Evolutionary conservation across 2,888 invertebrate species (phyloP).

Genomic region (Cactoblastis cactorum): DNA sequence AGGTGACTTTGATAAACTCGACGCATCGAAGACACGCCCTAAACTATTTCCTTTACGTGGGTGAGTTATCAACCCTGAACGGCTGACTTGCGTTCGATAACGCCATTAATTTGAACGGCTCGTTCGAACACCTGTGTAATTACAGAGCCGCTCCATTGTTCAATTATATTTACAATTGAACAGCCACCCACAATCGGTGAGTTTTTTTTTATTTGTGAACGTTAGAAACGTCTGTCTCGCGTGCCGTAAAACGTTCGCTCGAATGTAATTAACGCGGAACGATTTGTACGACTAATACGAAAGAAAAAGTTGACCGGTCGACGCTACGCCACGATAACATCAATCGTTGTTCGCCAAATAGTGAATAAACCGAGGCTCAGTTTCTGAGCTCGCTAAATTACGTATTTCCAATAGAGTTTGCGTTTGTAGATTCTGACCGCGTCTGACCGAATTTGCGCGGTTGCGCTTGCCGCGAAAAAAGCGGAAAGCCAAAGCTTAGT

Average conservation of each 20-base stretch:
- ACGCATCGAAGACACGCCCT: conserved; percentile 16
- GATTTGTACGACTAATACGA: conserved; percentile 47
- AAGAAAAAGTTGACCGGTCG: conserved; percentile 43
- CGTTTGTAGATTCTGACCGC: conserved; percentile 45
- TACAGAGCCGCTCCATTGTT: conserved; percentile 42
- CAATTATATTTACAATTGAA: conserved; percentile 54
- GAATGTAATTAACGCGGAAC: conserved; percentile 54
- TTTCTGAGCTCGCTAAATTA: conserved; percentile 39
- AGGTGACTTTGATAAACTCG: conserved; percentile 3
- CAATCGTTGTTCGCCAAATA: conserved; percentile 34
- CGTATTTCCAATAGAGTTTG: conserved; percentile 46
- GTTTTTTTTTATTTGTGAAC: conserved; percentile 40
- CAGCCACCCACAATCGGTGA: conserved; percentile 37
- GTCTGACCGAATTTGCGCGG: conserved; percentile 42
- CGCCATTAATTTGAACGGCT: conserved; percentile 46
- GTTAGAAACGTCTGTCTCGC: conserved; percentile 46
- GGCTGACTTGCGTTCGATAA: conserved; percentile 37
- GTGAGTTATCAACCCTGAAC: conserved; percentile 22
- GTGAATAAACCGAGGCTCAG: conserved; percentile 26
- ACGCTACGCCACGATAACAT: conserved; percentile 42
- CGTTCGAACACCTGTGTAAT: conserved; percentile 44
- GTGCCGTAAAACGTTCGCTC: conserved; percentile 45
- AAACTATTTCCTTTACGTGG: conserved; percentile 24
- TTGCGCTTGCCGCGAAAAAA: conserved; percentile 38
- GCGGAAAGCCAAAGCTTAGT: conserved; percentile 57